Percentiles rank a stretch among this genome's conserved stretches.
These are phyloP conservation scores for Diplogasteroides magnus DNA, from an alignment of 1,140 invertebrate species.

Conservation along the genomic window DNA sequence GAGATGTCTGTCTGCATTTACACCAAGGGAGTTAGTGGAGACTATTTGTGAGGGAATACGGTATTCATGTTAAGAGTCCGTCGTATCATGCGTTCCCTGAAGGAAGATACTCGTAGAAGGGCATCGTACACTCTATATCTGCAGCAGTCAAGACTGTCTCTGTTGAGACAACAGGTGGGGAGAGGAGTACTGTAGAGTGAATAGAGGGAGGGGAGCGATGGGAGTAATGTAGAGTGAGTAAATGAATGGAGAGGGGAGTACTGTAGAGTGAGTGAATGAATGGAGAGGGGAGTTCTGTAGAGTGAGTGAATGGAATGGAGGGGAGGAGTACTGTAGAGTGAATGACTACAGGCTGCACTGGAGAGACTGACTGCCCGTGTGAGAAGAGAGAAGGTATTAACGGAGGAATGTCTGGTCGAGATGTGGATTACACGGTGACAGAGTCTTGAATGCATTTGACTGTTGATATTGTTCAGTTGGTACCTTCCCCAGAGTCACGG, in stretches of 20 bases:
- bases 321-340: too few species aligned
- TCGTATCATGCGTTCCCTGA: conserved; percentile 72
- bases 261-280: too few species aligned
- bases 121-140: conserved; percentile 79
- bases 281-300: too few species aligned
- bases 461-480: conserved; percentile 51
- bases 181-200: too few species aligned
- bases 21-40: background rate
- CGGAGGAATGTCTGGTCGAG: conserved; percentile 72
- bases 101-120: conserved; percentile 73
- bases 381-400: conserved; percentile 67
- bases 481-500: background rate
- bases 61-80: conserved; percentile 61
- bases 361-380: background rate
- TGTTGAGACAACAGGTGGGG: conserved; percentile 65
- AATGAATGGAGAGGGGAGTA: too few species aligned
- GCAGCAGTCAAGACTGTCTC: conserved; percentile 72
- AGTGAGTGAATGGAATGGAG: background rate
- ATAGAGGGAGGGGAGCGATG: too few species aligned
- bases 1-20: conserved; percentile 70
- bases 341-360: background rate
- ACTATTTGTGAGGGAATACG: background rate
- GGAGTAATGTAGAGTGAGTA: too few species aligned
- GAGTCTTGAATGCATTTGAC: conserved; percentile 70
- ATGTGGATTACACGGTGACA: conserved; percentile 52